Base-by-base conservation (phyloP, 2,113 vertebrate genomes). In the Chaetodon auriga region DNA sequence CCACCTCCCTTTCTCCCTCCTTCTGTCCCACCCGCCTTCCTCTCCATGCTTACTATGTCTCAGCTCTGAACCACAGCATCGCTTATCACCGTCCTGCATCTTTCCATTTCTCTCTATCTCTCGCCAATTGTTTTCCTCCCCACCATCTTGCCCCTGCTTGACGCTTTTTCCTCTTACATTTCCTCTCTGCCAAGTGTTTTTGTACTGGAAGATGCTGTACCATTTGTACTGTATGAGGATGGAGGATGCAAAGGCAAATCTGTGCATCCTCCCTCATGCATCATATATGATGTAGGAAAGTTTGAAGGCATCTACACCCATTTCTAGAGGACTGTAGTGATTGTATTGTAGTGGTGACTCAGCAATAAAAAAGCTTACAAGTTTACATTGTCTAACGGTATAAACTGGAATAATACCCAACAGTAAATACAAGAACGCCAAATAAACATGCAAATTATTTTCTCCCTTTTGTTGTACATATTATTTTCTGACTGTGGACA, bases 31-130 rank as follows among this genome's bases (percentile, higher is more conserved):
- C 75, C 68, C 48, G 35, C 68, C 66, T 48, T 57, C 75, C 66
- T 84, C 80, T 81, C 68, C 7, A 38, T 21, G 66, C 23, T 72
- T 15, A 11, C 46, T 7, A 23, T 25, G 53, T 57, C 75, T 75
- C 45, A 43, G 54, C 81, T 76, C 46, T 35, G 43, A 61, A 78
- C 77, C 72, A 68, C 81, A 75, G 63, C 54, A 58, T 81, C 36
- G 3, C 85, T 85, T 80, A 89, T 86, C 83, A 35, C 61, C 46
- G 63, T 41, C 62, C 55, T 38, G 66, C 70, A 86, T 89, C 83
- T 85, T 78, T 84, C 66, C 55, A 45, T 81, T 88, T 61, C 72
- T 78, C 45, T 84, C 62, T n/a, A 46, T 81, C 73, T 80, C 74
- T 0, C 63, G 80, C 21, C 70, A 61, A 38, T 84, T 54, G 84